A percentile compares a stretch with the other conserved stretches of the same genome.
Evolutionary conservation across 1,140 invertebrate species (phyloP).

Genomic region (Episyrphus balteatus): DNA sequence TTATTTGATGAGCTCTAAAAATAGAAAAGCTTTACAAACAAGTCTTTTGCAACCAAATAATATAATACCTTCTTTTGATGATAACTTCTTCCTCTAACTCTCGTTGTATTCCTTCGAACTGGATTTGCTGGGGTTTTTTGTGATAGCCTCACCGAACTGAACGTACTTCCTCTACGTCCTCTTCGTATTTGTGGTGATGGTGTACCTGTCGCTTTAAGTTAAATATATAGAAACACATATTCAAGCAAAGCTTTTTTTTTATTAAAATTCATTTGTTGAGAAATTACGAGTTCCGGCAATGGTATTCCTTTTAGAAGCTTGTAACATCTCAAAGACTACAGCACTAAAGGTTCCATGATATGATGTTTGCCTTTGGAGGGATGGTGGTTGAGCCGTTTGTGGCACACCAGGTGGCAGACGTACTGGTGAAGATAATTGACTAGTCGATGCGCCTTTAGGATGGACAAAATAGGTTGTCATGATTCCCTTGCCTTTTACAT

Average conservation of each 20-base stretch:
- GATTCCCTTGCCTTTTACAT: slow-evolving; percentile 88
- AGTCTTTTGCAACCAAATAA: too few species aligned
- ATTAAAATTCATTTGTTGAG: neutral
- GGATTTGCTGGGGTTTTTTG: slow-evolving; percentile 37
- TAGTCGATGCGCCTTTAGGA: slow-evolving; percentile 44
- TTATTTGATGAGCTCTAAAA: slow-evolving; percentile 33
- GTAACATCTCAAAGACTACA: slow-evolving; percentile 77
- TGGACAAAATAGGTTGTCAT: slow-evolving; percentile 91
- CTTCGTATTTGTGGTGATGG: slow-evolving; percentile 35
- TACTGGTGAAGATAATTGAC: slow-evolving; percentile 34
- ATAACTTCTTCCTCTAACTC: slow-evolving; percentile 36
- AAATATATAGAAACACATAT: neutral
- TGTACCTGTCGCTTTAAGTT: slow-evolving; percentile 28
- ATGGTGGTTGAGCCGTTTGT: slow-evolving; percentile 22
- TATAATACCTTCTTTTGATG: slow-evolving; percentile 32
- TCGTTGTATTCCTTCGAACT: slow-evolving; percentile 41
- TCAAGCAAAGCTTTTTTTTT: neutral
- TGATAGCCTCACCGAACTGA: slow-evolving; percentile 42
- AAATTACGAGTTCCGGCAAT: slow-evolving; percentile 41
- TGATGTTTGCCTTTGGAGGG: slow-evolving; percentile 52
- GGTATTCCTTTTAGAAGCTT: slow-evolving; percentile 55
- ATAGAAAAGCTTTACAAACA: neutral
- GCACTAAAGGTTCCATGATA: slow-evolving; percentile 69
- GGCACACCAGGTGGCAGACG: slow-evolving; percentile 30
- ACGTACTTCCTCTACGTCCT: slow-evolving; percentile 38